Conservation (phyloP, 1,140 invertebrate species). For the Patella vulgata region DNA sequence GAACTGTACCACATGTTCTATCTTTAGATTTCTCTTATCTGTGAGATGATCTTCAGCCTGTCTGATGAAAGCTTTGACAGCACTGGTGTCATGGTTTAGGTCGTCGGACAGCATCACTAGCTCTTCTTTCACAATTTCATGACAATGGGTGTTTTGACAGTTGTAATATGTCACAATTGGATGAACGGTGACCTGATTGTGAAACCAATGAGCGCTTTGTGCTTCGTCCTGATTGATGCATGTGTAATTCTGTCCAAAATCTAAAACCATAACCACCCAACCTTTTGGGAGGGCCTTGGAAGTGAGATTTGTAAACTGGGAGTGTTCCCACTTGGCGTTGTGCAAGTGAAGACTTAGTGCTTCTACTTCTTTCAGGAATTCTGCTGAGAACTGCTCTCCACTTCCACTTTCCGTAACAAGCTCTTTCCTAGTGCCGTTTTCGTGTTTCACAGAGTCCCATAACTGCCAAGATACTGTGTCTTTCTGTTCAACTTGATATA, state of each 20-base stretch:
- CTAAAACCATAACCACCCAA: conserved; percentile 17
- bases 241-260: conserved; percentile 30
- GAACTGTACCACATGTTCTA: conserved; percentile 25
- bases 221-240: conserved; percentile 25
- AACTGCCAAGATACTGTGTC: no score
- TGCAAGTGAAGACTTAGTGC: no score
- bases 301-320: no score
- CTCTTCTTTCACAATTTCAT: conserved; percentile 17
- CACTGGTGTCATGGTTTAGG: conserved; percentile 27
- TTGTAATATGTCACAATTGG: conserved; percentile 25
- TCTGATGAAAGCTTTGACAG: conserved; percentile 22
- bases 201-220: conserved; percentile 22
- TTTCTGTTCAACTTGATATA: no score
- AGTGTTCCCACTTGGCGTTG: no score
- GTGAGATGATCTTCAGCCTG: conserved; percentile 13
- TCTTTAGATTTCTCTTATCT: conserved; percentile 1
- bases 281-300: no score
- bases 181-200: conserved; percentile 23
- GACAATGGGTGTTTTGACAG: conserved; percentile 13
- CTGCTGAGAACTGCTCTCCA: no score
- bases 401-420: no score
- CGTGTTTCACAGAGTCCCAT: no score
- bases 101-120: conserved; percentile 28
- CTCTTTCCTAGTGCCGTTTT: no score
- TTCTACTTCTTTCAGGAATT: no score